phyloP scores from a whole-genome alignment of 1,140 invertebrate species.

The Trichogramma pretiosum region DNA sequence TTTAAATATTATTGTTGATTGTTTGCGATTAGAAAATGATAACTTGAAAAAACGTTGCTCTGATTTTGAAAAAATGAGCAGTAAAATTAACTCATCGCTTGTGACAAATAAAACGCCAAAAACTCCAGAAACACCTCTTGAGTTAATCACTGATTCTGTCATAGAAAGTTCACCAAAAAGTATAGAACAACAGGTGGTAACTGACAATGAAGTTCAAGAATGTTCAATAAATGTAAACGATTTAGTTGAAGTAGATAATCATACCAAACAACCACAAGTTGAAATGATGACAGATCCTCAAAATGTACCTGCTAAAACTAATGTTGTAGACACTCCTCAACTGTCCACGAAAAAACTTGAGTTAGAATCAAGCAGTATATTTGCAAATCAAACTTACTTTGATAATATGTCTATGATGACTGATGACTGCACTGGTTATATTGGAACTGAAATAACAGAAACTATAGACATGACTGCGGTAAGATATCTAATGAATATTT shows the following conservation, averaged over 20 bases:
- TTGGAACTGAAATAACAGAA: no score
- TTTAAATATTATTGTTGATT: neutral
- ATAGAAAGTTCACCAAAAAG: no score
- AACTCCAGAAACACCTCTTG: no score
- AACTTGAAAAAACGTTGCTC: neutral
- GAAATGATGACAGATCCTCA: no score
- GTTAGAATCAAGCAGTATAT: slow-evolving; percentile 28
- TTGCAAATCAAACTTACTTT: slow-evolving; percentile 29
- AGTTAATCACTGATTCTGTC: no score
- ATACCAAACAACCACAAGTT: no score
- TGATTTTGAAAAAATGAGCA: neutral
- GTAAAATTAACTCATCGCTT: neutral
- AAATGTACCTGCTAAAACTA: neutral
- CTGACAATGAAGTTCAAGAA: neutral
- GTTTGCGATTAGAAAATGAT: neutral
- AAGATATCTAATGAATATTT: no score
- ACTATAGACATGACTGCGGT: no score
- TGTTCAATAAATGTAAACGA: neutral
- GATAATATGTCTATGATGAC: no score
- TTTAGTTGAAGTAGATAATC: neutral
- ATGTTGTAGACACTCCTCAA: no score
- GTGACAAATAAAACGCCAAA: neutral
- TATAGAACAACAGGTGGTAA: no score
- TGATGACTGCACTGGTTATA: no score
- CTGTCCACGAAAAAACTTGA: slow-evolving; percentile 8